A percentile compares a stretch with the other conserved stretches of the same genome.
These are phyloP conservation scores for Ptilodon capucinus DNA, from an alignment of 2,888 invertebrate genomes.

Conservation along the genomic window DNA sequence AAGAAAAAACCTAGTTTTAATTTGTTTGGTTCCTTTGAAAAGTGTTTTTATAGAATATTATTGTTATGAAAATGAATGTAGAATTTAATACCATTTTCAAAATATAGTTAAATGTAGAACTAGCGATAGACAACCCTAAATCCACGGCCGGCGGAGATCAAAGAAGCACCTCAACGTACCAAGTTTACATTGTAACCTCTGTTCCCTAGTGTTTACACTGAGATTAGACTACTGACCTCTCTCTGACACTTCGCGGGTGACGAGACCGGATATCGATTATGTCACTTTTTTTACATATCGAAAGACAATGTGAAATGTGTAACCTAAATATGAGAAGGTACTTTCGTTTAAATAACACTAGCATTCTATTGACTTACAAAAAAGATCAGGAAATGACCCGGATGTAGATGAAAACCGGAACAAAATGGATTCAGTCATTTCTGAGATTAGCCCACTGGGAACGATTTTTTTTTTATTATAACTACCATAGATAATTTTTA, in stretches of 20 bases:
- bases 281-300: neutral
- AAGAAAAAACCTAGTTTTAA: too few relatives aligned
- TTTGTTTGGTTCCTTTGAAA: too few relatives aligned
- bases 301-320: neutral
- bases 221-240: conserved; percentile 63
- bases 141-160: conserved; percentile 56
- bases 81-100: too few relatives aligned
- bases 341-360: too few relatives aligned
- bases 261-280: conserved; percentile 42
- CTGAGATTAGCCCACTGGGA: neutral
- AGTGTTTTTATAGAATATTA: neutral
- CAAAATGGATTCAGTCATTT: neutral
- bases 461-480: too few relatives aligned
- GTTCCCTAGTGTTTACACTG: conserved; percentile 58
- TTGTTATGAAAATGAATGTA: too few relatives aligned
- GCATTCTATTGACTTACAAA: neutral
- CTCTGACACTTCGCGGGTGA: conserved; percentile 31
- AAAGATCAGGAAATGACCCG: neutral
- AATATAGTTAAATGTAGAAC: too few relatives aligned
- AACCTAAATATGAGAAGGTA: neutral
- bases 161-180: conserved; percentile 64
- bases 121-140: conserved; percentile 54
- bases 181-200: conserved; percentile 73
- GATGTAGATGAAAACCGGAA: neutral
- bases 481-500: too few relatives aligned